phyloP scores from a whole-genome alignment of 2,113 vertebrate species.

The Colistium nudipinnis region DNA sequence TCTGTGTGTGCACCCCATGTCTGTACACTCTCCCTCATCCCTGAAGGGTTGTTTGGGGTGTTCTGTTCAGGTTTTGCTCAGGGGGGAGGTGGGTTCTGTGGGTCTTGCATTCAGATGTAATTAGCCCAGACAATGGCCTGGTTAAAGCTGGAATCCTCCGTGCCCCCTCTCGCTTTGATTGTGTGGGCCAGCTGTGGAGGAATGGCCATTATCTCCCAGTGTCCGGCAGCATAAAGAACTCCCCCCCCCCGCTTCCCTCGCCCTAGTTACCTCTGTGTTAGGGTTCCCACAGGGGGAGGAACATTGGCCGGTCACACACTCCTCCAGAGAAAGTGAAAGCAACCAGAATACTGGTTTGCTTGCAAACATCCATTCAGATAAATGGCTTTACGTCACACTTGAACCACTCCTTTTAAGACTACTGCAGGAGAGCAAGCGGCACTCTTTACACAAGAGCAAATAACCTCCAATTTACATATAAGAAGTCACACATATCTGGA shows the following conservation, averaged over 20 bases:
- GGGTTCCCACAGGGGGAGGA: constrained; percentile 80
- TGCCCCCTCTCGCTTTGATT: constrained; percentile 78
- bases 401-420: constrained; percentile 35
- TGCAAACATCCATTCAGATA: constrained; percentile 37
- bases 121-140: constrained; percentile 80
- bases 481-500: background rate
- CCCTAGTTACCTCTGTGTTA: constrained; percentile 61
- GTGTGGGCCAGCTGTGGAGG: constrained; percentile 81
- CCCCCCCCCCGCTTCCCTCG: constrained; percentile 38
- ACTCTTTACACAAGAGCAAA: constrained; percentile 27
- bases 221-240: constrained; percentile 79
- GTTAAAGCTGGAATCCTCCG: constrained; percentile 82
- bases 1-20: constrained; percentile 41
- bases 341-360: constrained; percentile 34
- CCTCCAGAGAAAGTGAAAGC: constrained; percentile 63
- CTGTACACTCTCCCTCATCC: constrained; percentile 55
- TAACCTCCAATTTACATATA: background rate
- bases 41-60: constrained; percentile 78
- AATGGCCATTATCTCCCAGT: constrained; percentile 81
- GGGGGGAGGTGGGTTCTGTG: constrained; percentile 65
- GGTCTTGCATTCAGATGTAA: constrained; percentile 82
- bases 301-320: constrained; percentile 64
- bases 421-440: constrained; percentile 18
- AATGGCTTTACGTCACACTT: constrained; percentile 51
- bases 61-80: constrained; percentile 70